Conservation (phyloP, 2,113 vertebrate species). For the Hemicordylus capensis region DNA sequence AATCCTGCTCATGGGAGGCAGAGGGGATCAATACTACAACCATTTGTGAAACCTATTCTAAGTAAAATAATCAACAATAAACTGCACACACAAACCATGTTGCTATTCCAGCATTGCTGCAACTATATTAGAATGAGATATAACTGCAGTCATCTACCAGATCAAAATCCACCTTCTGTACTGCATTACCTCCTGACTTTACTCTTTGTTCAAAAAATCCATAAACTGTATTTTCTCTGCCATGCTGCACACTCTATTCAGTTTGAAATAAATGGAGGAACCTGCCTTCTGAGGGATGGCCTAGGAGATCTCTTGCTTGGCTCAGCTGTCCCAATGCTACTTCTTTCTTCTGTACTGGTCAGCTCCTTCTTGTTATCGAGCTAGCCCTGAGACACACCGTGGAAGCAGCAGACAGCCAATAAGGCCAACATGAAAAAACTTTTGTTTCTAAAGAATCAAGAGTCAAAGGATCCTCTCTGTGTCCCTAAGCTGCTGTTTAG, state of each 20-base stretch:
- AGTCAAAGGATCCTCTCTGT: too few species aligned
- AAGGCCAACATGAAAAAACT: too few species aligned
- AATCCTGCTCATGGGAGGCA: not conserved
- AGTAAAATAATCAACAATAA: not conserved
- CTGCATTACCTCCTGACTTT: not conserved
- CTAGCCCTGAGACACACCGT: too few species aligned
- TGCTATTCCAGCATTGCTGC: not conserved
- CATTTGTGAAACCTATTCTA: rapidly evolving
- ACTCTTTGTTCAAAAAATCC: not conserved
- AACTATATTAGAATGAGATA: not conserved
- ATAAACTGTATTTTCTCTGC: too few species aligned
- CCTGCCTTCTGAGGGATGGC: not conserved
- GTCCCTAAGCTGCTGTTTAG: too few species aligned
- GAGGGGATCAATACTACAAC: not conserved
- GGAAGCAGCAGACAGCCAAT: too few species aligned
- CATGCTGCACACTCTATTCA: not conserved
- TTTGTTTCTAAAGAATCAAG: too few species aligned
- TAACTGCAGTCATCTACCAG: not conserved
- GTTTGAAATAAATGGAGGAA: not conserved
- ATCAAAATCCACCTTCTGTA: not conserved
- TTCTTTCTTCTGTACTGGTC: too few species aligned
- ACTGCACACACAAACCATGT: not conserved
- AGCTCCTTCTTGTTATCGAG: too few species aligned
- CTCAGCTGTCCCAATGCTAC: too few species aligned
- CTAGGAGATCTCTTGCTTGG: not conserved